phyloP scores from a whole-genome alignment of 1,140 invertebrate species.

The Frieseomelitta varia region DNA sequence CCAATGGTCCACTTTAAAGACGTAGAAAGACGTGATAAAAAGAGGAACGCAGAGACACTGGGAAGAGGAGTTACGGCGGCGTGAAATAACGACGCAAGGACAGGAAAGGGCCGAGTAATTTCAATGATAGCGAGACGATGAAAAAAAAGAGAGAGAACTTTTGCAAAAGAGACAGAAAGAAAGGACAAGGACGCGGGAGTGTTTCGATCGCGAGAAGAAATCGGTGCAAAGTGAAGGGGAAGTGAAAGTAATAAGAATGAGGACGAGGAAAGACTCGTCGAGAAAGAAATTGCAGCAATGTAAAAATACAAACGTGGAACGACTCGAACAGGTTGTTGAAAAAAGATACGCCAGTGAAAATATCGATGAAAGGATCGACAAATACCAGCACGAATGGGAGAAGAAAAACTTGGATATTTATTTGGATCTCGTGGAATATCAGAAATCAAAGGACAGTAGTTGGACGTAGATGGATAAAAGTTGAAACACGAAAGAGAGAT shows the following conservation, averaged over 20 bases:
- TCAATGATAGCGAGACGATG: background rate
- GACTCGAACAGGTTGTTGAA: too few species aligned
- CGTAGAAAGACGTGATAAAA: background rate
- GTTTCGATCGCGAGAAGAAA: background rate
- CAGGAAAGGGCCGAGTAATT: background rate
- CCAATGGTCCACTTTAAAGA: background rate
- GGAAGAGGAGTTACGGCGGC: background rate
- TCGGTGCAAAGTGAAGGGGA: background rate
- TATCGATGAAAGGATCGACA: too few species aligned
- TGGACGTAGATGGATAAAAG: background rate
- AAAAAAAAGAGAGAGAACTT: background rate
- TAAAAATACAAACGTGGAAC: too few species aligned
- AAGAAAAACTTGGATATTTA: too few species aligned
- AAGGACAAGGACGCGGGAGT: background rate
- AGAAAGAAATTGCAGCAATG: too few species aligned
- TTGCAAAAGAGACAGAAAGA: background rate
- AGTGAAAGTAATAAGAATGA: background rate
- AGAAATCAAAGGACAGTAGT: background rate
- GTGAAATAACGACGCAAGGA: background rate
- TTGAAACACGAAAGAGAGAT: background rate
- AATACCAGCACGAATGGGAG: too few species aligned
- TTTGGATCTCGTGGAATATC: too few species aligned
- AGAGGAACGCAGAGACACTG: background rate
- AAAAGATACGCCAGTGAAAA: too few species aligned
- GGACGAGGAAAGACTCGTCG: too few species aligned